These are phyloP conservation scores for Calephelis nemesis DNA, from an alignment of 1,140 invertebrate genomes.

Conservation along the genomic window DNA sequence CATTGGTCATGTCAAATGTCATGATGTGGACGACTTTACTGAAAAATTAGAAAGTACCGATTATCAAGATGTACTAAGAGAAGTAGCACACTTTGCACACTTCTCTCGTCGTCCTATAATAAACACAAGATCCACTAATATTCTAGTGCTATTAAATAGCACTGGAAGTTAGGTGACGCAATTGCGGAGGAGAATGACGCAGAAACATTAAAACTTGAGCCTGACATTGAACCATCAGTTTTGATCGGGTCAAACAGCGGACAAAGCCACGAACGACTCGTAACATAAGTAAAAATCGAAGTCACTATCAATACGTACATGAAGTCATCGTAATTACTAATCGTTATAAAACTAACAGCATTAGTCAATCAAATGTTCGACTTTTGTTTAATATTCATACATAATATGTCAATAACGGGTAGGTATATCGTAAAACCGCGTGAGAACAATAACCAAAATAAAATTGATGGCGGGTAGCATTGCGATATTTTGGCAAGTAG, in stretches of 20 bases:
- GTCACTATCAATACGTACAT: slow-evolving; percentile 3
- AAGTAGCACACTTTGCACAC: too few relatives aligned
- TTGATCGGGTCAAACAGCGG: neutral
- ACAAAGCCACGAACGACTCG: neutral
- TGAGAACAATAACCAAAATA: slow-evolving; percentile 72
- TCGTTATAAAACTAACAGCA: neutral
- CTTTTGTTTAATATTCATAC: slow-evolving; percentile 10
- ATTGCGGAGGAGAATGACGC: neutral
- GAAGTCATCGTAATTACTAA: slow-evolving; percentile 11
- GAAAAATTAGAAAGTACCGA: too few relatives aligned
- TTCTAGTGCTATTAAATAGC: neutral
- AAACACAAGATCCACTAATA: neutral
- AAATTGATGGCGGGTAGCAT: slow-evolving; percentile 63
- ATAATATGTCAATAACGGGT: slow-evolving; percentile 6
- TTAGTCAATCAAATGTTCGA: slow-evolving; percentile 6
- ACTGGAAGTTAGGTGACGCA: neutral
- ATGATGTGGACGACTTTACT: too few relatives aligned
- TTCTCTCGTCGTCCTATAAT: neutral
- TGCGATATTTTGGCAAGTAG: slow-evolving; percentile 75
- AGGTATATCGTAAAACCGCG: slow-evolving; percentile 23
- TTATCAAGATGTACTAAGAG: too few relatives aligned
- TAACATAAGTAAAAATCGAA: neutral
- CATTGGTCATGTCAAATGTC: too few relatives aligned
- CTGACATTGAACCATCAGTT: slow-evolving; percentile 1
- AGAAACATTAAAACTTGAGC: neutral